Base-by-base conservation (phyloP, 1,140 invertebrate species). In the Diachasmimorpha longicaudata region DNA sequence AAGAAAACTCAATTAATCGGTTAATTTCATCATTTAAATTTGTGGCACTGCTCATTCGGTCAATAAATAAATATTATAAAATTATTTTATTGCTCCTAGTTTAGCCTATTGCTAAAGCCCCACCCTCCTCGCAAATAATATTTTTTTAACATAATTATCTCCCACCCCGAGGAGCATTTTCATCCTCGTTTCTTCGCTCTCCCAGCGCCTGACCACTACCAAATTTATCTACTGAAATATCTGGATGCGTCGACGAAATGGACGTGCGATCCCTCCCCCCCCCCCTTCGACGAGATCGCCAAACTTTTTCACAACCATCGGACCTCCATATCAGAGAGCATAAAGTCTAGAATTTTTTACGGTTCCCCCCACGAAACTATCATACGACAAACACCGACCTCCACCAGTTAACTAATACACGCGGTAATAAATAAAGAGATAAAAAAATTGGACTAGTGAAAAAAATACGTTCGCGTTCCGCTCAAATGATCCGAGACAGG, bases 161-260 rank as follows among this genome's bases (percentile, higher is more conserved):
- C 31, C 31, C 31, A 2, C 31, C 31, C 31, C 31, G 2, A 3
- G 31, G 6, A 31, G 31, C 2, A 31, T 31, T 31, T 31, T 6
- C 2, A 31, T 31, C 31, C 31, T 10, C 11, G 11, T 42, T 42
- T 13, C 39, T 9, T 10, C 13, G 0, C 4, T 19, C 19, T 52
- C 48, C 58, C 8, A 25, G 4, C 23, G 58, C 58, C 58, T 63
- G 58, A 63, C 58, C 58, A 63, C 31, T 63, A 63, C 58, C 25
- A 63, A 31, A 25, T 63, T 63, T 63, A 63, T 63, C 58, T 63
- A 63, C 58, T 63, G 58, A 63, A 63, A 25, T 63, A 11, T 63
- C 21, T 25, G 23, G 58, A 25, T 14, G 23, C 19, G 58, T 23
- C 58, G 19, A 63, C 19, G 23, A 13, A 63, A 63, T 16, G 0